phyloP scores from a whole-genome alignment of 2,113 vertebrate species.

The Platichthys flesus region DNA sequence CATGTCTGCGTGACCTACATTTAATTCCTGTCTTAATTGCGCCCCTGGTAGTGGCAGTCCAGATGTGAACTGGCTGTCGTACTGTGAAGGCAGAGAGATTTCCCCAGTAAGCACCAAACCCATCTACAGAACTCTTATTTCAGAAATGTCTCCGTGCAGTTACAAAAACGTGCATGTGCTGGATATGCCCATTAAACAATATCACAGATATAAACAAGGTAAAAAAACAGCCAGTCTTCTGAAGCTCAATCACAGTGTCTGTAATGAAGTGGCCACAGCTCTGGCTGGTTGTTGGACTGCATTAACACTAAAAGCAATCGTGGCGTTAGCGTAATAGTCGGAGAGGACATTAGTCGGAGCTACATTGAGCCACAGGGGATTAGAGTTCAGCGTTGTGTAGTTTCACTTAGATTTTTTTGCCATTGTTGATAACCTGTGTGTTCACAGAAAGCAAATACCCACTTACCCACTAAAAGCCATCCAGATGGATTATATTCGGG shows the following conservation, averaged over 20 bases:
- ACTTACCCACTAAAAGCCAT: conserved; percentile 4
- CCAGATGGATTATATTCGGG: not conserved
- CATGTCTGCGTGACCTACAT: conserved; percentile 63
- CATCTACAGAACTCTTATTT: conserved; percentile 22
- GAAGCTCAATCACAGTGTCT: conserved; percentile 4
- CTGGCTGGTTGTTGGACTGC: conserved; percentile 24
- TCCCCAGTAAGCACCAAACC: conserved; percentile 42
- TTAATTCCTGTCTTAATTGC: conserved; percentile 63
- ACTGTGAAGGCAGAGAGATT: conserved; percentile 50
- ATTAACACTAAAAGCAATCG: conserved; percentile 30
- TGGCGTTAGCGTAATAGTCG: conserved; percentile 24
- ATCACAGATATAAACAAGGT: not conserved
- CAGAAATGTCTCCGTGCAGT: not conserved
- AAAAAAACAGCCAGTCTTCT: not conserved
- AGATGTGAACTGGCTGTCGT: conserved; percentile 64
- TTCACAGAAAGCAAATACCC: not conserved
- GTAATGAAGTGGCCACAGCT: conserved; percentile 17
- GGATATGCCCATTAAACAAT: not conserved
- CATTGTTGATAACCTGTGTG: conserved; percentile 22
- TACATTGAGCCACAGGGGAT: conserved; percentile 19
- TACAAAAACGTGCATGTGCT: not conserved
- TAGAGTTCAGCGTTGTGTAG: conserved; percentile 23
- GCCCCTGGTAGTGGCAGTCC: conserved; percentile 58
- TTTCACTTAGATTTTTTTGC: conserved; percentile 14
- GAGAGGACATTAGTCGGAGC: conserved; percentile 35